Evolutionary conservation across 1,140 invertebrate species (phyloP), one percentile per base, ranked within the genome.

Genomic region (Drosophila albomicans): DNA sequence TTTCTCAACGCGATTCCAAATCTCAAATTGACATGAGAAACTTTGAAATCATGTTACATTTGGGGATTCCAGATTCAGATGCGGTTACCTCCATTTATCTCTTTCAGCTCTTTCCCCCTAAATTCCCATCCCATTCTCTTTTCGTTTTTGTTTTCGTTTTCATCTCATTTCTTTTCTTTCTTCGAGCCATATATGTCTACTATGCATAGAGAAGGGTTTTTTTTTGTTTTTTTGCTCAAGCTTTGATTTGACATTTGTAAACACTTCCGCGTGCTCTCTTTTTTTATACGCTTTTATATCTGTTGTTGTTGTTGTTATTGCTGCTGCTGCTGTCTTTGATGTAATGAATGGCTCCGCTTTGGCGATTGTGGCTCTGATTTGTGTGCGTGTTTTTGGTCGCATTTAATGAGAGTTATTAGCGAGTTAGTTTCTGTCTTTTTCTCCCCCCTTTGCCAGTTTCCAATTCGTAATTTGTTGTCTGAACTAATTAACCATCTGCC

Each of bases 21-120:
- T 89, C 78, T 78, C 48, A 85, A 85, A 89, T 85, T 89, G 85
- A 85, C 85, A 89, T 89, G 85, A 76, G 85, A 89, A 89, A 81
- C 78, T 61, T 74, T 75, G 61, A 69, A 67, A 81, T 86, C 66
- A 75, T 61, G 75, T 80, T 80, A 78, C 75, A 66, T 80, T 78
- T 66, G 11, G 43, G 43, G 35, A 38, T 66, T 35, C 20, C 57
- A 48, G 71, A 62, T 56, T 41, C 64, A 67, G 51, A 20, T 15
- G 43, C 41, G 52, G 30, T 64, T 54, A 49, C 16, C 57, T 32
- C 28, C 61, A 56, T 67, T 56, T 67, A 56, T 38, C 32, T 56
- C 49, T 54, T 48, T 32, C 51, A 20, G 5, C 48, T 32, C 30
- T 28, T 10, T 3, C 8, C 11, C 51, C 30, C 51, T 11, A 25